Conservation (phyloP, 2,113 vertebrate species). For the Rhinoptilus africanus region DNA sequence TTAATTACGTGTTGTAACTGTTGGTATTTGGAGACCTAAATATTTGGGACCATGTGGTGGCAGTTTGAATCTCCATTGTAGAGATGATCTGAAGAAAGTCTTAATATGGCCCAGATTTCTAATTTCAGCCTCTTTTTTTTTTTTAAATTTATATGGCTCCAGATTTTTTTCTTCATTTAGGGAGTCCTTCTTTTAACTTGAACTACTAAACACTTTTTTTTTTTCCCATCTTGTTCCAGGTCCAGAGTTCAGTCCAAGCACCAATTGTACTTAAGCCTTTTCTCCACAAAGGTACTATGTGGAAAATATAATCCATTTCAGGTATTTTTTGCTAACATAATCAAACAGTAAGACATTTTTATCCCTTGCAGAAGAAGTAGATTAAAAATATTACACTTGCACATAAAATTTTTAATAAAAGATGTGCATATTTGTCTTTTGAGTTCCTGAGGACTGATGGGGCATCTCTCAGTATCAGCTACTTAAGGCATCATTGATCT, state of each 20-base stretch:
- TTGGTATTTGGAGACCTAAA: constrained; percentile 47
- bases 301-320: not conserved
- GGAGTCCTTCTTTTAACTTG: not conserved
- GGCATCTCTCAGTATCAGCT: not conserved
- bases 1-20: constrained; percentile 42
- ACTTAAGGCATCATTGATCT: not conserved
- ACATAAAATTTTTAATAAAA: not conserved
- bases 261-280: not conserved
- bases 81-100: not conserved
- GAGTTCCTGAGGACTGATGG: not conserved
- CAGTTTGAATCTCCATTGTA: constrained; percentile 18
- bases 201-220: not conserved
- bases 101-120: not conserved
- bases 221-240: not conserved
- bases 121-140: not conserved
- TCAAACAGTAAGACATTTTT: not conserved
- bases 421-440: not conserved
- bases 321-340: not conserved
- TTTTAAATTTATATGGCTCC: not conserved
- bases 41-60: constrained; percentile 47
- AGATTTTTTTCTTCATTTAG: not conserved
- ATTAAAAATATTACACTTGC: not conserved
- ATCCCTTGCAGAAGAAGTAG: not conserved
- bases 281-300: not conserved
- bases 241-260: not conserved